These are phyloP conservation scores for Stictonetta naevosa DNA, from an alignment of 2,113 vertebrate genomes.

Conservation along the genomic window DNA sequence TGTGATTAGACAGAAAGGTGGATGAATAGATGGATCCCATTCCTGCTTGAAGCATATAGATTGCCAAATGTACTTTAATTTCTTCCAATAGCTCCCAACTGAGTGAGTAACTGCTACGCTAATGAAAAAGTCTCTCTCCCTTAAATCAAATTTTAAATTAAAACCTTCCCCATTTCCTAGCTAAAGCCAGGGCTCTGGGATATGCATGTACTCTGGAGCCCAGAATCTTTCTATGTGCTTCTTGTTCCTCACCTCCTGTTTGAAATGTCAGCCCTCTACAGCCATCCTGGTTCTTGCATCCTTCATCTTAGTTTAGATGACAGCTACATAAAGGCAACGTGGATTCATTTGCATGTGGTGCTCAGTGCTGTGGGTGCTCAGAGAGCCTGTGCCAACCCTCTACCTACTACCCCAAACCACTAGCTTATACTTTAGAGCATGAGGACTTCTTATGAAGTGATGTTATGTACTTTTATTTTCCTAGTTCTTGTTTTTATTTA, in stretches of 20 bases:
- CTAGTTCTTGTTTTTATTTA: background rate
- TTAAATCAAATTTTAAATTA: conserved; percentile 78
- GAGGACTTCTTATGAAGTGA: fast-evolving
- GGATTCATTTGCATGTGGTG: fast-evolving
- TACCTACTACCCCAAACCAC: background rate
- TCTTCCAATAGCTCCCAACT: conserved; percentile 75
- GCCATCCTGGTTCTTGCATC: background rate
- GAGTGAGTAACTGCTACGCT: conserved; percentile 71
- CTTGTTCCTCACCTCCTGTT: conserved; percentile 16
- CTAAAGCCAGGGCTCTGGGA: conserved; percentile 62
- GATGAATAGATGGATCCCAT: conserved; percentile 65
- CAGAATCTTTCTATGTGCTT: conserved; percentile 25
- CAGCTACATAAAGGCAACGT: fast-evolving
- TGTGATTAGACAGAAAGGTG: conserved; percentile 69
- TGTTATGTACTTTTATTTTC: fast-evolving
- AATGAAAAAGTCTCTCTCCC: conserved; percentile 69
- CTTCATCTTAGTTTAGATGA: fast-evolving
- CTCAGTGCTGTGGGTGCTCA: background rate
- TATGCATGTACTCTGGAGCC: conserved; percentile 3
- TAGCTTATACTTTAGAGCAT: background rate
- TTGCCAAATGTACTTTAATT: conserved; percentile 79
- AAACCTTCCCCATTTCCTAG: conserved; percentile 75
- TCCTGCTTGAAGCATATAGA: conserved; percentile 70
- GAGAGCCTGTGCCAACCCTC: background rate
- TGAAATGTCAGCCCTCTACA: background rate